Percentiles rank a stretch among this genome's conserved stretches.
Evolutionary conservation across 2,113 vertebrate species (phyloP).

Genomic region (Mus pahari): DNA sequence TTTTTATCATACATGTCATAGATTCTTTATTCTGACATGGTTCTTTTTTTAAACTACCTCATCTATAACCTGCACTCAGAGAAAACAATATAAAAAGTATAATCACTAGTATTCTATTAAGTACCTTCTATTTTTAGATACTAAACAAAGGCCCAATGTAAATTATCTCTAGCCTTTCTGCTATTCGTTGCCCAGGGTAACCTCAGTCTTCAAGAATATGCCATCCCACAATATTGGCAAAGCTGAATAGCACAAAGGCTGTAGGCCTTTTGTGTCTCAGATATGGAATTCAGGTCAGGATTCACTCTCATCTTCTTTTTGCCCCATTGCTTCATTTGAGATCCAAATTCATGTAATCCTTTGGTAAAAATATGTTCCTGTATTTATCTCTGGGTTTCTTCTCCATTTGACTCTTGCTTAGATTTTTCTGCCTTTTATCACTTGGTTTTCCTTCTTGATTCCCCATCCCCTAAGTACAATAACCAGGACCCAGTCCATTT

Average conservation of each 20-base stretch:
- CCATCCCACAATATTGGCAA: background rate
- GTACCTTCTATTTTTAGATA: constrained; percentile 50
- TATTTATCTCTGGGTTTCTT: constrained; percentile 16
- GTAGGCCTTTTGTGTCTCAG: background rate
- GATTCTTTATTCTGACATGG: background rate
- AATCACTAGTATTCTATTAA: constrained; percentile 32
- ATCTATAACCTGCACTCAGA: background rate
- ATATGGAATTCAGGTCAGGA: background rate
- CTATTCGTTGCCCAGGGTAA: background rate
- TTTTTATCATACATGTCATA: background rate
- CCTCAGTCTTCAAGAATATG: background rate
- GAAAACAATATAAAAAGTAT: constrained; percentile 16
- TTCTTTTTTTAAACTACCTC: constrained; percentile 6
- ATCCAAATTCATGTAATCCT: background rate
- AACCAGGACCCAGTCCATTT: constrained; percentile 19
- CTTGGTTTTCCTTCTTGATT: constrained; percentile 3
- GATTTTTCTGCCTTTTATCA: constrained; percentile 3
- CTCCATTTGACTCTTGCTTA: background rate
- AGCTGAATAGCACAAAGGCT: constrained; percentile 35
- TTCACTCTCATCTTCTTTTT: background rate
- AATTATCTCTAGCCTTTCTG: constrained; percentile 52
- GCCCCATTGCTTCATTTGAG: constrained; percentile 1
- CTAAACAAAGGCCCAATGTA: background rate
- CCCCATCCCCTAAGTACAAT: background rate
- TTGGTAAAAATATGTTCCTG: background rate